These are phyloP conservation scores for Stegastes partitus DNA, from an alignment of 2,113 vertebrate genomes.

Conservation along the genomic window DNA sequence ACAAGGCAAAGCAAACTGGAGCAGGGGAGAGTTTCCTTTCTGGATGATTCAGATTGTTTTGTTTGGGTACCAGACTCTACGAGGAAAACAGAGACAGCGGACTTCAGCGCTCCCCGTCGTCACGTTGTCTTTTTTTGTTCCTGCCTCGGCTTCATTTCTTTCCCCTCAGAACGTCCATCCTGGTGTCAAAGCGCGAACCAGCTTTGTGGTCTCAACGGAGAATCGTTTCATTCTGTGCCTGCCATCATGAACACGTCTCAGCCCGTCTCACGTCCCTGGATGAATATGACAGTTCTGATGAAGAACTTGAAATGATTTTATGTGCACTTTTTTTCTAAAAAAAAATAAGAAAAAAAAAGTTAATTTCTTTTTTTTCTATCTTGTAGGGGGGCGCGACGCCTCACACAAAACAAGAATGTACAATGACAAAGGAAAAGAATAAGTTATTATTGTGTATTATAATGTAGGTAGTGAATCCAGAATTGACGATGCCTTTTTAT, in stretches of 20 bases:
- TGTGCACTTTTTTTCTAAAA: conserved; percentile 73
- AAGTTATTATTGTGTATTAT: conserved; percentile 78
- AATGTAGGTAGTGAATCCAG: conserved; percentile 81
- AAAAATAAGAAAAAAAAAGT: conserved; percentile 3
- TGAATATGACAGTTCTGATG: conserved; percentile 75
- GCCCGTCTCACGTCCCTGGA: conserved; percentile 73
- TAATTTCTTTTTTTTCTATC: conserved; percentile 60
- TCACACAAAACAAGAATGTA: conserved; percentile 85
- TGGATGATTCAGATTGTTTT: conserved; percentile 70
- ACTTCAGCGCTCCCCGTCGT: conserved; percentile 67
- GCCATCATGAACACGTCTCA: conserved; percentile 54
- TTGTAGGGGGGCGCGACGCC: conserved; percentile 67
- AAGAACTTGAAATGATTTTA: conserved; percentile 77
- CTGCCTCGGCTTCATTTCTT: conserved; percentile 34
- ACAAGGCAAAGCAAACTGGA: conserved; percentile 81
- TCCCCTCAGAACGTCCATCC: conserved; percentile 50
- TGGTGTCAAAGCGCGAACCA: conserved; percentile 38
- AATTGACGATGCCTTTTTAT: conserved; percentile 91
- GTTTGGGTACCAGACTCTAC: conserved; percentile 48
- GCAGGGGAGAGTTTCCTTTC: conserved; percentile 70
- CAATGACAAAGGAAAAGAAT: conserved; percentile 86
- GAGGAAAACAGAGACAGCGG: conserved; percentile 54
- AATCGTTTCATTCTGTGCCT: conserved; percentile 70
- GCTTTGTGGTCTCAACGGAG: conserved; percentile 48
- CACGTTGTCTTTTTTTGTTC: conserved; percentile 78